Evolutionary conservation across 1,140 invertebrate genomes (phyloP).

Genomic region (Ladona fulva): DNA sequence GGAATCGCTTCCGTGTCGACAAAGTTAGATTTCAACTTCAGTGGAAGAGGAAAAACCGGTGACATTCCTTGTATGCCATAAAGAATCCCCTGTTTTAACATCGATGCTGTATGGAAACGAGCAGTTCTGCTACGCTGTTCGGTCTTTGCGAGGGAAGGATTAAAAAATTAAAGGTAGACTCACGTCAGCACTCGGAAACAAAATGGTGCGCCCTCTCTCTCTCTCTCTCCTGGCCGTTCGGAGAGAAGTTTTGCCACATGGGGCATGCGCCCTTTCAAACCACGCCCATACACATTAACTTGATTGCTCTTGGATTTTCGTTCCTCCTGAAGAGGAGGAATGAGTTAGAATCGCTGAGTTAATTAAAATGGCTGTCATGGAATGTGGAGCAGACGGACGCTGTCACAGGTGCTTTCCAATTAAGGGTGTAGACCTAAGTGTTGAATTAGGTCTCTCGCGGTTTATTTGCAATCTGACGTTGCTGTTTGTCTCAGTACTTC

Average conservation of each 20-base stretch:
- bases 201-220: background rate
- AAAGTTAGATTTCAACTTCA: too few species aligned
- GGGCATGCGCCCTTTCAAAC: conserved; percentile 1
- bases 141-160: background rate
- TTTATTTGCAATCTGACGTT: conserved; percentile 2
- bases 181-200: background rate
- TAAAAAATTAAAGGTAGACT: background rate
- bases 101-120: background rate
- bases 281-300: background rate
- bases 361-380: conserved; percentile 9
- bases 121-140: background rate
- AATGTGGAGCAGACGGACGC: background rate
- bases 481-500: background rate
- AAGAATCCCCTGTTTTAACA: too few species aligned
- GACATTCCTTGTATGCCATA: too few species aligned
- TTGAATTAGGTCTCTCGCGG: background rate
- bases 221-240: background rate
- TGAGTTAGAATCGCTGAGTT: background rate
- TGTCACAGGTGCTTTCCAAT: conserved; percentile 8
- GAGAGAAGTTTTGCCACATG: background rate
- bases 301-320: background rate
- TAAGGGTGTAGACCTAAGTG: background rate
- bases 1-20: too few species aligned
- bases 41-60: too few species aligned
- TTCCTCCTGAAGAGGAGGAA: background rate